These are phyloP conservation scores for Diadegma fenestrale DNA, from an alignment of 2,888 invertebrate species.

Conservation along the genomic window DNA sequence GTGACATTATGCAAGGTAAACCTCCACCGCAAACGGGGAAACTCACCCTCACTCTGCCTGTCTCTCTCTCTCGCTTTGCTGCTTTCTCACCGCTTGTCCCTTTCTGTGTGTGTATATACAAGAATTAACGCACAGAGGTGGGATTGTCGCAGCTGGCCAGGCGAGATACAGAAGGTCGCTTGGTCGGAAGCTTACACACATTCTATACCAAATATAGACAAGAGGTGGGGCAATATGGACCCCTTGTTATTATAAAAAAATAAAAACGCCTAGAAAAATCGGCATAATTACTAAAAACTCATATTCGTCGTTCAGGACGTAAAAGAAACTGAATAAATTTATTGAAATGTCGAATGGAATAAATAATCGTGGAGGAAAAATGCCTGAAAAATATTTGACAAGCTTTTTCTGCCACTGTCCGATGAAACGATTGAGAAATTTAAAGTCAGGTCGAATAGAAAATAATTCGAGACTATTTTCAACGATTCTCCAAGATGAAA, in stretches of 20 bases:
- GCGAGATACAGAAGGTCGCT: conserved; percentile 80
- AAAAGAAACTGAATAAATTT: neutral
- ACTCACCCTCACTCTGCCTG: conserved; percentile 59
- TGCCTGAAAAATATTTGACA: neutral
- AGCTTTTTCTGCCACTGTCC: neutral
- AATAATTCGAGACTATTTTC: neutral
- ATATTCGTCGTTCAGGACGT: neutral
- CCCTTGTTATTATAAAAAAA: neutral
- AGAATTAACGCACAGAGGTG: conserved; percentile 81
- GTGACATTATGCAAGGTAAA: conserved; percentile 80
- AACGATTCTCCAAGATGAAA: neutral
- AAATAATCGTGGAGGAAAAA: neutral
- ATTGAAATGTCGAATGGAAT: neutral
- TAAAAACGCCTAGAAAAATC: neutral
- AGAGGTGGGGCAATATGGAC: conserved; percentile 30
- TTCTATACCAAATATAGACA: conserved; percentile 36
- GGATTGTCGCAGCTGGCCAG: conserved; percentile 82
- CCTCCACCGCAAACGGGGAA: conserved; percentile 72
- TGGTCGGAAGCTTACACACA: conserved; percentile 33
- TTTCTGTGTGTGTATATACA: conserved; percentile 73
- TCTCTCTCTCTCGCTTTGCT: conserved; percentile 65
- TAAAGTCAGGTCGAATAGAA: no score
- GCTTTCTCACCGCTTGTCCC: conserved; percentile 64
- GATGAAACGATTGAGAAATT: neutral
- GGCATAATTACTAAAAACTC: neutral